Evolutionary conservation across 2,888 invertebrate species (phyloP).

Genomic region (Hypomecis punctinalis): DNA sequence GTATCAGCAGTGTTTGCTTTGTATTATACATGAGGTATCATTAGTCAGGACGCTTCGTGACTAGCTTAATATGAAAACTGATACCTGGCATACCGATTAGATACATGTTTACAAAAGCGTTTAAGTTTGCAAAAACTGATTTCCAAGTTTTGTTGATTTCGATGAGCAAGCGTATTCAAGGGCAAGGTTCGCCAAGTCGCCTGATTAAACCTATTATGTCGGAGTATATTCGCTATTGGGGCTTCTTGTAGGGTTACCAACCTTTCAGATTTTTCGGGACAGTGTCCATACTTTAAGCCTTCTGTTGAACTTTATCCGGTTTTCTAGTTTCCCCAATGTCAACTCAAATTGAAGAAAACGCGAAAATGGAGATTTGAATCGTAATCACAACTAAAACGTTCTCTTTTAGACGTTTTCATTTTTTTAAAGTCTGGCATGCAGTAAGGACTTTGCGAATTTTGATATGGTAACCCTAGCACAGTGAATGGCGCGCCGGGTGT

Average conservation of each 20-base stretch:
- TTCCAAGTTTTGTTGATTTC: constrained; percentile 47
- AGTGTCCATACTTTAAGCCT: no score
- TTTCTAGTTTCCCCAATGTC: no score
- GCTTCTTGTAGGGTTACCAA: constrained; percentile 55
- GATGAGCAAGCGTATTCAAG: constrained; percentile 67
- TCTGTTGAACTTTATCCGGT: no score
- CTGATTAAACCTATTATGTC: constrained; percentile 79
- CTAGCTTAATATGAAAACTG: constrained; percentile 2
- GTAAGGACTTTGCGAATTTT: no score
- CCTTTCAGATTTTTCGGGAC: no score
- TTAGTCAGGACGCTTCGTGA: constrained; percentile 1
- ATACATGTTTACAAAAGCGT: constrained; percentile 24
- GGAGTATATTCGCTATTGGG: constrained; percentile 71
- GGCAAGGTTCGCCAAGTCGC: constrained; percentile 73
- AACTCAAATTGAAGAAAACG: no score
- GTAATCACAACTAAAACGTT: no score
- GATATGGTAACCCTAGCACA: constrained; percentile 38
- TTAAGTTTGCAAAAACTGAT: constrained; percentile 46
- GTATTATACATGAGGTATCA: not conserved
- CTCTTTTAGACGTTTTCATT: no score
- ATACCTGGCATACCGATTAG: constrained; percentile 2
- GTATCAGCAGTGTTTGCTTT: not conserved
- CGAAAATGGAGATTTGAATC: no score
- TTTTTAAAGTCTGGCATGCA: no score
- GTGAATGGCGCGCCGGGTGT: constrained; percentile 72